Evolutionary conservation across 2,888 invertebrate species (phyloP).

Genomic region (Linnaemya vulpina): DNA sequence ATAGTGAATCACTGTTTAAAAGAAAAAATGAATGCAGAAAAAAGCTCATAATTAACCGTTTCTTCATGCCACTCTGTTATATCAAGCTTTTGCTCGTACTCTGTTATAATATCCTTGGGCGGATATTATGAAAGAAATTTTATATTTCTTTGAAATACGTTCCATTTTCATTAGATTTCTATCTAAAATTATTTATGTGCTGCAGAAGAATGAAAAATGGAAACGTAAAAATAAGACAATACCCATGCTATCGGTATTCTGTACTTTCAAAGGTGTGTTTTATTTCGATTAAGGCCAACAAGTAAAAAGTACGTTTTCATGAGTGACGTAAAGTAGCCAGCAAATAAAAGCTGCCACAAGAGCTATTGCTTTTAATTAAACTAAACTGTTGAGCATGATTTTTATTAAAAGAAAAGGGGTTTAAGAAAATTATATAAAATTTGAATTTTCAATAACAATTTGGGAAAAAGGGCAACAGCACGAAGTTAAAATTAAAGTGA

Average conservation of each 20-base stretch:
- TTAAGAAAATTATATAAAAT: no score
- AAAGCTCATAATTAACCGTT: not conserved
- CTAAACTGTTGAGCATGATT: no score
- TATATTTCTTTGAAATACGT: constrained; percentile 31
- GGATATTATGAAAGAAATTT: not conserved
- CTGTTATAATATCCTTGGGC: constrained; percentile 48
- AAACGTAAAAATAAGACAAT: not conserved
- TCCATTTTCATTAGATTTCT: constrained; percentile 62
- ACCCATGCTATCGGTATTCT: not conserved
- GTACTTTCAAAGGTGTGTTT: constrained; percentile 61
- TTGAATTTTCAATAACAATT: no score
- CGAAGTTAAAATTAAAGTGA: no score
- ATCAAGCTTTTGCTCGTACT: not conserved
- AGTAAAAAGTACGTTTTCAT: not conserved
- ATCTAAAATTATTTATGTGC: constrained; percentile 64
- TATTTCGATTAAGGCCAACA: constrained; percentile 41
- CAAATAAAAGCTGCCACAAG: not conserved
- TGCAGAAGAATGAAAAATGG: not conserved
- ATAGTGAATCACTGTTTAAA: no score
- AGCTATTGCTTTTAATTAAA: no score
- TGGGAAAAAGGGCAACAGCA: no score
- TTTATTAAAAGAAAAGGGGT: no score
- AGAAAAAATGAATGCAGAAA: not conserved
- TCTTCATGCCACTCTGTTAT: not conserved
- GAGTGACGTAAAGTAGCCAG: not conserved